Base-by-base conservation (phyloP, 2,888 invertebrate species). In the Eupithecia dodoneata region DNA sequence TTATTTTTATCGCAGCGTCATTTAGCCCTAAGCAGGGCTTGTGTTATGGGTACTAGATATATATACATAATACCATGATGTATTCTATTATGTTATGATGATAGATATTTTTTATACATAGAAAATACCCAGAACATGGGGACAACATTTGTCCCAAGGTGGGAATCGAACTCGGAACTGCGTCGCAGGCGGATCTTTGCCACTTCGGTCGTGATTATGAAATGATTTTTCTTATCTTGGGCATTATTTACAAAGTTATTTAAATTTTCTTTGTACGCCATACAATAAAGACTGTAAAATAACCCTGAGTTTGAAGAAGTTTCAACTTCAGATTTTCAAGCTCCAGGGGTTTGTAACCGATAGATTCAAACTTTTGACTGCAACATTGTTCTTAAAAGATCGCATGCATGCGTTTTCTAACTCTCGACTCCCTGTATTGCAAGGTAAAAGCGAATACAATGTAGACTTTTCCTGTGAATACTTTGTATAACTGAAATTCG, bases 311-410 rank as follows among this genome's bases (percentile, higher is more conserved):
- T 63, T 4, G 18, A n/a, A 69, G 10, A 45, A 45, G 15, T 4
- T 44, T 69, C n/a, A 6, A 3, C 67, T 44, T 45, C n/a, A 44
- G 67, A 44, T 45, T 45, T 70, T 47, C 47, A 70, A 49, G 13
- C 30, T 70, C 30, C 18, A 47, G 45, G 45, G 69, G 18, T 44
- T 69, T 69, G 47, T 2, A 30, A 30, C 30, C 47, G 7, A 70
- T 70, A 76, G 45, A 44, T 72, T 59, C 4, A 45, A 59, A 47
- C 45, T 59, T 63, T 69, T 69, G 45, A 30, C 65, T 73, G 66
- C 41, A 73, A 73, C n/a, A 49, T 73, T 63, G 73, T 70, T 70
- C 13, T 70, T 12, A 49, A 30, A 13, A 52, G 30, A 49, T 49
- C 12, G 30, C 30, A 70, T 13, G 70, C 12, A 44, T 47, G 47